A percentile compares a stretch with the other conserved stretches of the same genome.
phyloP scores from a whole-genome alignment of 2,113 vertebrate species.

The Zosterops japonicus region DNA sequence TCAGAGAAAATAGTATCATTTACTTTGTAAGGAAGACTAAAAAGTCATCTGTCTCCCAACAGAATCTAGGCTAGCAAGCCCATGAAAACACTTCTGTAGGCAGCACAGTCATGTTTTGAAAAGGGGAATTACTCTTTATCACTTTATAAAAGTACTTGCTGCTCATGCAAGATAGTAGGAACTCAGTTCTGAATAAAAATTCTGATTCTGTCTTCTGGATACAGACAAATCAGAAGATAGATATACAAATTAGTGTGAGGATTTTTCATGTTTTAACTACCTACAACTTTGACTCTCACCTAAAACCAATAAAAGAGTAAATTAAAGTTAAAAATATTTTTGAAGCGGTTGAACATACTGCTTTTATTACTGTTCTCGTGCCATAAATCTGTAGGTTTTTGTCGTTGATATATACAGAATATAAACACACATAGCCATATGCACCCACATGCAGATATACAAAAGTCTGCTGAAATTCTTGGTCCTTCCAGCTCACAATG shows the following conservation, averaged over 20 bases:
- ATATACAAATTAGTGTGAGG: neutral
- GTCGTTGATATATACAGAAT: neutral
- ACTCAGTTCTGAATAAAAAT: neutral
- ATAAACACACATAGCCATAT: accelerated
- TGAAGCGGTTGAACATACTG: neutral
- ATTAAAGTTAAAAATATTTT: neutral
- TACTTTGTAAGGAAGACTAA: neutral
- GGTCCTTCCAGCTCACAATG: neutral
- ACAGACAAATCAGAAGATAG: neutral
- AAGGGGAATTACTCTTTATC: neutral
- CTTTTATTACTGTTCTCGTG: neutral
- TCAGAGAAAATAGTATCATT: neutral
- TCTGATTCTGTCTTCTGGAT: neutral
- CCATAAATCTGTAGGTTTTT: accelerated
- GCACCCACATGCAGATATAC: too few species aligned
- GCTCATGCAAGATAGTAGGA: neutral
- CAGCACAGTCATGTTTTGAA: neutral
- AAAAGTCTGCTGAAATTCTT: neutral
- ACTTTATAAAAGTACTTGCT: neutral
- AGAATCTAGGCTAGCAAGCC: neutral
- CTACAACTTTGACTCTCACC: neutral
- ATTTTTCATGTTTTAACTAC: neutral
- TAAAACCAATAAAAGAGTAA: neutral
- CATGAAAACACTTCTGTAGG: neutral
- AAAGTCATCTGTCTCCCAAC: neutral